Base-by-base conservation (phyloP, 2,888 invertebrate genomes). In the Dicyrtomina minuta region DNA sequence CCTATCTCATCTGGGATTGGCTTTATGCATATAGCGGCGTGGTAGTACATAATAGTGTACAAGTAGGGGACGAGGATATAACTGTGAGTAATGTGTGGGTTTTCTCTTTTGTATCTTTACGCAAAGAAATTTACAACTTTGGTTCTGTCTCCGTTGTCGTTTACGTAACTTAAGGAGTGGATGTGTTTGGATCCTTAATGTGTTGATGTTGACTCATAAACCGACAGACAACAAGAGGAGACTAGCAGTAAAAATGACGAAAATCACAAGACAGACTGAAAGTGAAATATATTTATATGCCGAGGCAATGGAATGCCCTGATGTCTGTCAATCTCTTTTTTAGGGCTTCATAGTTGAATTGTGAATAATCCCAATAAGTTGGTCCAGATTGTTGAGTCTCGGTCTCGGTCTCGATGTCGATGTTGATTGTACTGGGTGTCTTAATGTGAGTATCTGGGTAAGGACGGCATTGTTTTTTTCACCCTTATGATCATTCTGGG, bases 51-150 rank as follows among this genome's bases (percentile, higher is more conserved):
- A 46, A 4, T 46, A 6, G 2, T 51, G 8, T 20, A 51, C 33
- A 8, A 33, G 3, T 33, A 33, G 33, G 8, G 33, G 33, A 33
- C 8, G 33, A 33, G 33, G 33, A 33, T 33, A 33, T 22, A 51
- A 62, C 27, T 49, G 17, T 62, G 46, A 22, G 49, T 53, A 49
- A 49, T 51, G 27, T 51, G 62, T 64, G 33, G 53, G 53, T 64
- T 51, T 51, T 41, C 20, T 20, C 26, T n/a, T 46, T 61, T 61
- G 44, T 60, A 24, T 43, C 46, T 26, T 13, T 24, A 26, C 61
- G 46, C 61, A 61, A 61, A 46, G 61, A 61, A 24, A 46, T 46
- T 61, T 61, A 46, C 61, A 46, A 58, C 58, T 33, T 58, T 41
- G 58, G 33, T 56, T 56, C 12, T 46, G 41, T 2, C 41, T 41